phyloP scores from a whole-genome alignment of 2,797 vertebrate species.

The Gobio occitaniae region DNA sequence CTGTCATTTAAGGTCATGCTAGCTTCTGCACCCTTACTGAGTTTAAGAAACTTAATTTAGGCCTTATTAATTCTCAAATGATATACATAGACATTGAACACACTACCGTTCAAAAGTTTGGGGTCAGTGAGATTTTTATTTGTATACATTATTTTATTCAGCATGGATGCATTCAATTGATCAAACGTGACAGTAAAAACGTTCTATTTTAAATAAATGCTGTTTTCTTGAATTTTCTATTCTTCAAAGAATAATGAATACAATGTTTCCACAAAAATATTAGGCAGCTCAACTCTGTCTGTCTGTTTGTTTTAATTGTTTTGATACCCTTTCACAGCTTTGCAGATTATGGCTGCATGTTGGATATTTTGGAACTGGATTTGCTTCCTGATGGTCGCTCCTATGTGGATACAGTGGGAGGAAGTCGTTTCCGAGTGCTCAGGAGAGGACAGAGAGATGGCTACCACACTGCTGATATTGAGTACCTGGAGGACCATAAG shows the following conservation, averaged over 20 bases:
- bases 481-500: conserved; percentile 87
- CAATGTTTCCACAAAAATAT: too few relatives aligned
- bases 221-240: too few relatives aligned
- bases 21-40: not conserved
- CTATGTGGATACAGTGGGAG: conserved; percentile 85
- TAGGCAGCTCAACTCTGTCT: too few relatives aligned
- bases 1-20: not conserved
- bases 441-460: conserved; percentile 86
- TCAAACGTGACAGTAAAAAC: too few relatives aligned
- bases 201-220: too few relatives aligned
- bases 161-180: too few relatives aligned
- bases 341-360: conserved; percentile 88
- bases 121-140: not conserved
- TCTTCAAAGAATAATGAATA: too few relatives aligned
- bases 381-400: conserved; percentile 87
- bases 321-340: conserved; percentile 76
- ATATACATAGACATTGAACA: not conserved
- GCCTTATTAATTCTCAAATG: not conserved
- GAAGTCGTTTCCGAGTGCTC: conserved; percentile 85
- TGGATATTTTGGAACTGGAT: conserved; percentile 85
- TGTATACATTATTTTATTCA: too few relatives aligned
- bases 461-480: conserved; percentile 90
- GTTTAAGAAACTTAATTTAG: not conserved
- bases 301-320: not conserved
- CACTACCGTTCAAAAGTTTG: not conserved